Percentiles rank a stretch among this genome's conserved stretches.
Conservation (phyloP, 2,797 vertebrate genomes). For the Labeo calbasu region DNA sequence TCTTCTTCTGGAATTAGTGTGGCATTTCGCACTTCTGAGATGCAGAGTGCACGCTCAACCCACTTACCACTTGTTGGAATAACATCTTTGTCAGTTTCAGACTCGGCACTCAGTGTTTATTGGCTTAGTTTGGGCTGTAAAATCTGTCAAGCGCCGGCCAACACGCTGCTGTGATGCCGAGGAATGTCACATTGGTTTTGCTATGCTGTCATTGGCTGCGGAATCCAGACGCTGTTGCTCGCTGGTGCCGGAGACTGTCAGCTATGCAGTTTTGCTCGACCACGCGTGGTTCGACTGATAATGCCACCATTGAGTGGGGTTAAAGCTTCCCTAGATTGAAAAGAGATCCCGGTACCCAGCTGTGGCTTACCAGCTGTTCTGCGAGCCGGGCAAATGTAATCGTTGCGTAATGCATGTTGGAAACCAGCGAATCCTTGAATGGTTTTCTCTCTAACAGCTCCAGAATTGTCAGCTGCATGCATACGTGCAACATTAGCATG, state of each 20-base stretch:
- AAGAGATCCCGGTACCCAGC: conserved; percentile 69
- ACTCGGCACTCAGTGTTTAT: conserved; percentile 26
- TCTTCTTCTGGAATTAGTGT: conserved; percentile 34
- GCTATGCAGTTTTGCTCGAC: conserved; percentile 75
- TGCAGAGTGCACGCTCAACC: conserved; percentile 42
- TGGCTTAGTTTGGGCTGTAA: conserved; percentile 53
- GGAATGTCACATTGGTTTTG: conserved; percentile 76
- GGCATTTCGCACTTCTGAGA: conserved; percentile 30
- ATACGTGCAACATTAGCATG: conserved; percentile 27
- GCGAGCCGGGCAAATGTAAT: conserved; percentile 49
- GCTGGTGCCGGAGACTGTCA: conserved; percentile 75
- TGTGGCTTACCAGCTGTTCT: conserved; percentile 71
- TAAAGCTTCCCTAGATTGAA: conserved; percentile 65
- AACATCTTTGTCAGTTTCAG: conserved; percentile 62
- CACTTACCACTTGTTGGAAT: conserved; percentile 68
- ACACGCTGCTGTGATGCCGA: conserved; percentile 65
- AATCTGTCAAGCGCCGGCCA: conserved; percentile 67
- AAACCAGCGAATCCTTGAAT: conserved; percentile 17
- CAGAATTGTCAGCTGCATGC: not conserved
- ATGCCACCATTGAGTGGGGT: conserved; percentile 73
- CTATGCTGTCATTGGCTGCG: conserved; percentile 73
- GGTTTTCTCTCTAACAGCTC: conserved; percentile 14
- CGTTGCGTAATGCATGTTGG: conserved; percentile 43
- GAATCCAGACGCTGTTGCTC: conserved; percentile 74
- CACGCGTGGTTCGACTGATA: conserved; percentile 75